Evolutionary conservation across 2,113 vertebrate species (phyloP), one percentile per base, ranked within the genome.

Genomic region (Typhlomys cinereus): DNA sequence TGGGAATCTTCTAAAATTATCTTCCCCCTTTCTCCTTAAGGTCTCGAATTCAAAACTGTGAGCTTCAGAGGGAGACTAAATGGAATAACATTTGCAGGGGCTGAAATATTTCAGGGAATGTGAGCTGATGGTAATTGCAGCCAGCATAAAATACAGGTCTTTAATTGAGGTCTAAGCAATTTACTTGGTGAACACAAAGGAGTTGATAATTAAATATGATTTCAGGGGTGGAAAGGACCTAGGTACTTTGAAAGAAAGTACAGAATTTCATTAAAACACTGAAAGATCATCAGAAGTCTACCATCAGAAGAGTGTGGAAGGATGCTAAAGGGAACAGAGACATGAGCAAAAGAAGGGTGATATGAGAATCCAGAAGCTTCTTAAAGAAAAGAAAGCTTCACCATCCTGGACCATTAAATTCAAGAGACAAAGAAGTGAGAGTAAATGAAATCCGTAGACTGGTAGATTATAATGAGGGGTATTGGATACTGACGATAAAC

Each of bases 1-100:
- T 69, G 71, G 8, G 31, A 50, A 81, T 76, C 3, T 62, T 90
- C 64, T 27, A 39, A 62, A 84, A 86, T 57, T 34, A 46, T 67
- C 69, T 90, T 85, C 14, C 14, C 21, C 12, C 27, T 50, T 27
- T 61, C 18, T 59, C 69, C 29, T 73, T 64, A 71, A 48, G 52
- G 59, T n/a, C 54, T 91, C 79, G 61, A n/a, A 74, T 34, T 86
- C 64, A 79, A 66, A 76, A 21, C 9, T 23, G 29, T 41, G 3
- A 79, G n/a, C 69, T 64, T 89, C 85, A 83, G 5, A 46, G 39
- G 92, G 17, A 93, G 69, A 7, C 36, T 50, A 64, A 71, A 75
- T 31, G 11, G 64, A 82, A 41, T 46, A 57, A 85, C 11, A 62
- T 54, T 31, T 85, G 48, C 12, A 50, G 64, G 39, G 75, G 1